Evolutionary conservation across 1,140 invertebrate genomes (phyloP).

Genomic region (Littorina saxatilis): DNA sequence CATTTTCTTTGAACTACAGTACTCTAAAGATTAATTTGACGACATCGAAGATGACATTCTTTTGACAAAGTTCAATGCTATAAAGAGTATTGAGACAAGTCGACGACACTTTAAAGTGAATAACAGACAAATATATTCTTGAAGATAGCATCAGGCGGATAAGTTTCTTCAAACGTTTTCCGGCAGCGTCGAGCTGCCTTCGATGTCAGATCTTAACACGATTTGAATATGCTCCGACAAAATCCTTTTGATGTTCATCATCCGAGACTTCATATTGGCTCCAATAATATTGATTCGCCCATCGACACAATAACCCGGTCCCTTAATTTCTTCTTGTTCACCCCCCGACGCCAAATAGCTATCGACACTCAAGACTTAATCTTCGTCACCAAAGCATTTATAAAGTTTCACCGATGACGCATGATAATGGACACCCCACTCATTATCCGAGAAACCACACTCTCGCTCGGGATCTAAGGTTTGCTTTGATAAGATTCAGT

Average conservation of each 20-base stretch:
- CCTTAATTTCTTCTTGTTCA: neutral
- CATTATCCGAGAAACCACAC: neutral
- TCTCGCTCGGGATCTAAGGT: neutral
- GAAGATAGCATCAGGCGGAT: neutral
- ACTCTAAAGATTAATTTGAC: too few species aligned
- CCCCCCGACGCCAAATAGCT: neutral
- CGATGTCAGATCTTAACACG: neutral
- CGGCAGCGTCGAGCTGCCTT: neutral
- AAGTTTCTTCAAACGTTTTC: neutral
- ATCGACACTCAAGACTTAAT: neutral
- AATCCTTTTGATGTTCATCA: neutral
- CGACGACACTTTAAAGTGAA: too few species aligned
- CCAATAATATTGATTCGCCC: constrained; percentile 5
- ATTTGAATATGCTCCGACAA: neutral
- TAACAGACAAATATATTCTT: too few species aligned
- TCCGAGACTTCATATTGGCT: neutral
- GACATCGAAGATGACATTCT: too few species aligned
- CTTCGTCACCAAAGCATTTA: neutral
- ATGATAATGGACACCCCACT: neutral
- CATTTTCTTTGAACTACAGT: too few species aligned
- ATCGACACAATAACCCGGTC: neutral
- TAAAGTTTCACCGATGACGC: neutral
- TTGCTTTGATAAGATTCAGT: constrained; percentile 15
- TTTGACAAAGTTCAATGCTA: too few species aligned
- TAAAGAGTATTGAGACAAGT: too few species aligned